These are phyloP conservation scores for Hoplostethus atlanticus DNA, from an alignment of 2,797 vertebrate species.

Conservation along the genomic window DNA sequence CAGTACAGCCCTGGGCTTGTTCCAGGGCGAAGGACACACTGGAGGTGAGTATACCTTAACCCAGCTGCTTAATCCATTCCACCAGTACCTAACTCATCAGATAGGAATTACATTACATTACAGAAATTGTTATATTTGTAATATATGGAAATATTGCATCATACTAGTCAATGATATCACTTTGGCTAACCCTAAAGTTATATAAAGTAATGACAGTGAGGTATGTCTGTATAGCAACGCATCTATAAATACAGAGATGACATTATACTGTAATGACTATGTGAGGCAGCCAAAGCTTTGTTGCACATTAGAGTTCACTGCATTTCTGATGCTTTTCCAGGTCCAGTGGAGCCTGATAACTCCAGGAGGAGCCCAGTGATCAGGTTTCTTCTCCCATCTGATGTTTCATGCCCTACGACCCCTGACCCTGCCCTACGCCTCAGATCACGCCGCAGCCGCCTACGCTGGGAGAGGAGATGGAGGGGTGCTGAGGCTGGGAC, in stretches of 20 bases:
- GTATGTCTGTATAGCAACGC: neutral
- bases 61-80: neutral
- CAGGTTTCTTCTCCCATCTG: conserved; percentile 48
- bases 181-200: neutral
- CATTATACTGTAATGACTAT: no score
- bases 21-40: conserved; percentile 11
- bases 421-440: conserved; percentile 71
- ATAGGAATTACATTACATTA: no score
- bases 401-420: conserved; percentile 37
- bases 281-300: neutral
- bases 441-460: conserved; percentile 79
- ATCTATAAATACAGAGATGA: no score
- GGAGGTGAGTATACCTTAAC: conserved; percentile 46
- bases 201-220: neutral
- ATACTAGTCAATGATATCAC: no score
- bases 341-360: conserved; percentile 19
- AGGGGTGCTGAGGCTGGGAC: conserved; percentile 7
- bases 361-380: conserved; percentile 35
- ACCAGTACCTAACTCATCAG: neutral
- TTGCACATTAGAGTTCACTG: neutral
- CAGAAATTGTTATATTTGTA: no score
- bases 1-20: neutral
- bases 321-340: conserved; percentile 33
- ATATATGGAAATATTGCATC: no score
- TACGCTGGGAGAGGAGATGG: conserved; percentile 69